phyloP scores from a whole-genome alignment of 2,113 vertebrate genomes.

The Camelus dromedarius region DNA sequence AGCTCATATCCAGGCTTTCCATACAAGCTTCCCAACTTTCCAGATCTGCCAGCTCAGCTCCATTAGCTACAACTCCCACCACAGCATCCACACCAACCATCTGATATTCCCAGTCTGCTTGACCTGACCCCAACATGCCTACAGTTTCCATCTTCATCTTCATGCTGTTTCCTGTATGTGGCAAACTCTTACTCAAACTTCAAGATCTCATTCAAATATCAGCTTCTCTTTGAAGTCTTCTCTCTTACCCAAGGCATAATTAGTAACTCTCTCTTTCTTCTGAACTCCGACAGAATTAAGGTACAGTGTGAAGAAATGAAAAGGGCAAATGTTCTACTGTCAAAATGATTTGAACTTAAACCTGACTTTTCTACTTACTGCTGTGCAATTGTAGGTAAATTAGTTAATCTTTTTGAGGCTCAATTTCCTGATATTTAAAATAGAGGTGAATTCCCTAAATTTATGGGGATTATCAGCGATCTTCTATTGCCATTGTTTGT shows the following conservation, averaged over 20 bases:
- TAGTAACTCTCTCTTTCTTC: not conserved
- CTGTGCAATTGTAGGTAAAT: not conserved
- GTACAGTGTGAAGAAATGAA: not conserved
- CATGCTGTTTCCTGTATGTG: not conserved
- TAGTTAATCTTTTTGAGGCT: not conserved
- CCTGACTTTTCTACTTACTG: not conserved
- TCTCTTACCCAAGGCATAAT: not conserved
- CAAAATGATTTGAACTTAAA: constrained; percentile 22
- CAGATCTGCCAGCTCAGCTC: not conserved
- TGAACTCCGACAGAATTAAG: not conserved
- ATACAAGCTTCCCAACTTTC: not conserved
- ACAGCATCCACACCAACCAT: not conserved
- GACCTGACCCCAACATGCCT: not conserved
- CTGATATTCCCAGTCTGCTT: not conserved
- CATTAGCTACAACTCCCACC: not conserved
- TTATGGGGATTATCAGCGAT: not conserved
- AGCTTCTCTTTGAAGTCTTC: not conserved
- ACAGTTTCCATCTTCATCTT: not conserved
- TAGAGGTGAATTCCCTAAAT: not conserved
- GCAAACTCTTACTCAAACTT: not conserved
- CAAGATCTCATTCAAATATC: not conserved
- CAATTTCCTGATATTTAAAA: not conserved
- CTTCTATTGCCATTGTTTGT: not conserved
- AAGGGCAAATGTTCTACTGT: constrained; percentile 3
- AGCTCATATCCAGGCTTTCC: not conserved